Evolutionary conservation across 1,140 invertebrate genomes (phyloP).

Genomic region (Anagrus nilaparvatae): DNA sequence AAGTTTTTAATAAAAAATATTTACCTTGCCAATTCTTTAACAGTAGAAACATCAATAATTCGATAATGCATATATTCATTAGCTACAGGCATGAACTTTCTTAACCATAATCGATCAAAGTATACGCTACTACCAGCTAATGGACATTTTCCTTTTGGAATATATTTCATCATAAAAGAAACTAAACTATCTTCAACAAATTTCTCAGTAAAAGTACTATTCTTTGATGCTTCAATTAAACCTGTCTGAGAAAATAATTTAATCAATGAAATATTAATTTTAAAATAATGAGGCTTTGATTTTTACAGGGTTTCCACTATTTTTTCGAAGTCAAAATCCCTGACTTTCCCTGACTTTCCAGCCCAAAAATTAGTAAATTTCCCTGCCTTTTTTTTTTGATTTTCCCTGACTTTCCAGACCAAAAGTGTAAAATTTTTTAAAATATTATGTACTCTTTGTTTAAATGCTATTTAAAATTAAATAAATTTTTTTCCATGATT

Average conservation of each 20-base stretch:
- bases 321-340: too few relatives aligned
- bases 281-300: neutral
- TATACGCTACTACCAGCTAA: constrained; percentile 86
- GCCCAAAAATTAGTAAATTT: too few relatives aligned
- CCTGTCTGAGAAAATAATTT: constrained; percentile 54
- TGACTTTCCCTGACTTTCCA: too few relatives aligned
- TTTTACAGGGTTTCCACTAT: too few relatives aligned
- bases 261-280: neutral
- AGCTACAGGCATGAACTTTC: constrained; percentile 64
- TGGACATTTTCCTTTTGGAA: constrained; percentile 52
- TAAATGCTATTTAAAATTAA: too few relatives aligned
- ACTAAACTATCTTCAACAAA: constrained; percentile 63
- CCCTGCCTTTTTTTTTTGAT: too few relatives aligned
- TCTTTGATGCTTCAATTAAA: constrained; percentile 56
- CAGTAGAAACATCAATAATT: constrained; percentile 82
- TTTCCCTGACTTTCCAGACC: too few relatives aligned
- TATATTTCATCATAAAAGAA: constrained; percentile 61
- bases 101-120: constrained; percentile 71
- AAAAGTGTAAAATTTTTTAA: too few relatives aligned
- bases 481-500: too few relatives aligned
- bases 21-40: constrained; percentile 72
- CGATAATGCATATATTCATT: constrained; percentile 82
- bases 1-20: constrained; percentile 9
- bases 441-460: too few relatives aligned
- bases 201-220: constrained; percentile 54